Conservation (phyloP, 2,888 invertebrate species). For the Pyrrhosoma nymphula region DNA sequence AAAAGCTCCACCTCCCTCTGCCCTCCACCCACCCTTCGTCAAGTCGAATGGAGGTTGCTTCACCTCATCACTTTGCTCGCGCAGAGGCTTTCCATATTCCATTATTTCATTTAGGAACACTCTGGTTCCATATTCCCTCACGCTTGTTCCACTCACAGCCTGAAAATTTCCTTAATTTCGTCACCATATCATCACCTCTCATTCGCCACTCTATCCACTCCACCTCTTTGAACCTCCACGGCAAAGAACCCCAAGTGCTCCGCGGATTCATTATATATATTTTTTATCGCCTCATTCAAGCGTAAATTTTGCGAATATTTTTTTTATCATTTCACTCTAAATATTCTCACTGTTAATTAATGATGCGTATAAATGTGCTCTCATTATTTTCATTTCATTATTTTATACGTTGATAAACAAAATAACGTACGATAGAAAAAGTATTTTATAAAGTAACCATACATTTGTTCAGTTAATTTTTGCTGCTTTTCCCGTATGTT, state of each 20-base stretch:
- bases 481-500: too few relatives aligned
- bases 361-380: too few relatives aligned
- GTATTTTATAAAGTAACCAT: too few relatives aligned
- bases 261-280: neutral
- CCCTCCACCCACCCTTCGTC: neutral
- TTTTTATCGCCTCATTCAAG: neutral
- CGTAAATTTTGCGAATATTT: neutral
- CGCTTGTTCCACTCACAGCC: neutral
- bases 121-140: slow-evolving; percentile 11
- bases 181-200: neutral
- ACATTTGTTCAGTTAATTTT: too few relatives aligned
- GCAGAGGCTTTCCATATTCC: neutral
- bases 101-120: slow-evolving; percentile 36
- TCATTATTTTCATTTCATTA: too few relatives aligned
- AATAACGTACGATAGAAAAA: too few relatives aligned
- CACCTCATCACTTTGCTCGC: neutral
- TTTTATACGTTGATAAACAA: too few relatives aligned
- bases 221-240: neutral
- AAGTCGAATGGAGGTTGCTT: neutral
- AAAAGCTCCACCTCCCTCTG: neutral
- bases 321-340: neutral
- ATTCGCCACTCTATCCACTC: neutral
- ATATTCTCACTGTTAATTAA: too few relatives aligned
- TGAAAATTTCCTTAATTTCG: slow-evolving; percentile 16
- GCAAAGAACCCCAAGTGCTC: too few relatives aligned